Evolutionary conservation across 2,797 vertebrate species (phyloP).

Genomic region (Syndactyla subalaris): DNA sequence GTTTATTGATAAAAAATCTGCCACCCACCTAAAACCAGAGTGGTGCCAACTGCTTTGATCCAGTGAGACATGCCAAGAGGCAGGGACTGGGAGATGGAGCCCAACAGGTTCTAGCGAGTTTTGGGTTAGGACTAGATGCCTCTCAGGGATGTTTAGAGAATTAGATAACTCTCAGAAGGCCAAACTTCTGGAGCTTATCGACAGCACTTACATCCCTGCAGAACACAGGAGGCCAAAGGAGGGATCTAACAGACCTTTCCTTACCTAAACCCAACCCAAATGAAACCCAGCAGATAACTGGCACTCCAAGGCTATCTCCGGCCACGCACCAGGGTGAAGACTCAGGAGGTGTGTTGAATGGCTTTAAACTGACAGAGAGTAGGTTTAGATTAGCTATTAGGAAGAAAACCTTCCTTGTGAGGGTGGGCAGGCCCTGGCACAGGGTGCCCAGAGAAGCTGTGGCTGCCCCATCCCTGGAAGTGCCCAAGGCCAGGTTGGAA

Average conservation of each 20-base stretch:
- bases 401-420: not conserved
- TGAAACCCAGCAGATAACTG: not conserved
- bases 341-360: not conserved
- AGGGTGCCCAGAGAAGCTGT: not conserved
- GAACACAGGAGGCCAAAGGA: not conserved
- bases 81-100: not conserved
- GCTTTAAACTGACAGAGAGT: not conserved
- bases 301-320: not conserved
- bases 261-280: not conserved
- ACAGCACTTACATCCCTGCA: not conserved
- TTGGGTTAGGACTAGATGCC: not conserved
- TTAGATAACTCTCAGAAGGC: not conserved
- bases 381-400: not conserved
- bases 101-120: not conserved
- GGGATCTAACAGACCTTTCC: rapidly evolving
- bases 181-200: not conserved
- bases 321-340: not conserved
- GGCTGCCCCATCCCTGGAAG: not conserved
- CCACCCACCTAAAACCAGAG: not conserved
- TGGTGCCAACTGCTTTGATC: not conserved
- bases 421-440: not conserved
- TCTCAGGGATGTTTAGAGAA: not conserved
- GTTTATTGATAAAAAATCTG: not conserved
- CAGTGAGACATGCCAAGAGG: not conserved
- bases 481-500: rapidly evolving